A percentile compares a stretch with the other conserved stretches of the same genome.
Conservation (phyloP, 2,113 vertebrate species). For the Phalacrocorax carbo region DNA sequence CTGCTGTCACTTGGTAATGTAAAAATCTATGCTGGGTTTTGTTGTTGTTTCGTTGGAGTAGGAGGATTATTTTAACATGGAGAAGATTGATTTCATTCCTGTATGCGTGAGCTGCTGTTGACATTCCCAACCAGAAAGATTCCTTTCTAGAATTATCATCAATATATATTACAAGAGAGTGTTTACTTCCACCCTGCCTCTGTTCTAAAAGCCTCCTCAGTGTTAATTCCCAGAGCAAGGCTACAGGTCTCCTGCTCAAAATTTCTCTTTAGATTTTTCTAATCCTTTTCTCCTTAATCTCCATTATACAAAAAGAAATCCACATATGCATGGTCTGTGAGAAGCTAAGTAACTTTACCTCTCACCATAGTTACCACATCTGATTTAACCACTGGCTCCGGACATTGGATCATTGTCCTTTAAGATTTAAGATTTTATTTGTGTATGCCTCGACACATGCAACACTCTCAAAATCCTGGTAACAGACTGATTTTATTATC, state of each 20-base stretch:
- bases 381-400: slow-evolving; percentile 47
- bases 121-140: slow-evolving; percentile 40
- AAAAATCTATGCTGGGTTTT: background rate
- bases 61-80: slow-evolving; percentile 44
- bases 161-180: slow-evolving; percentile 2
- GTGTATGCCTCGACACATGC: background rate
- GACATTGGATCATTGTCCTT: slow-evolving; percentile 58
- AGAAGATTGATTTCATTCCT: slow-evolving; percentile 35
- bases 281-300: slow-evolving; percentile 62
- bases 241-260: slow-evolving; percentile 59
- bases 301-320: slow-evolving; percentile 18
- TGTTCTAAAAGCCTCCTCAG: slow-evolving; percentile 36
- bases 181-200: slow-evolving; percentile 37
- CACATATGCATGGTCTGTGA: slow-evolving; percentile 35
- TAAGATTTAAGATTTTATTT: slow-evolving; percentile 37
- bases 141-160: slow-evolving; percentile 60
- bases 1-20: background rate
- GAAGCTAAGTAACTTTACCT: slow-evolving; percentile 68
- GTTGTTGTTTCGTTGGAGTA: slow-evolving; percentile 1
- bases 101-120: background rate
- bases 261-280: slow-evolving; percentile 50
- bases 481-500: background rate
- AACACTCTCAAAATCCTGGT: slow-evolving; percentile 23
- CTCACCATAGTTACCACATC: slow-evolving; percentile 69
- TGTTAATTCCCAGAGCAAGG: slow-evolving; percentile 41